phyloP scores from a whole-genome alignment of 1,140 invertebrate species.

The Achroia grisella region DNA sequence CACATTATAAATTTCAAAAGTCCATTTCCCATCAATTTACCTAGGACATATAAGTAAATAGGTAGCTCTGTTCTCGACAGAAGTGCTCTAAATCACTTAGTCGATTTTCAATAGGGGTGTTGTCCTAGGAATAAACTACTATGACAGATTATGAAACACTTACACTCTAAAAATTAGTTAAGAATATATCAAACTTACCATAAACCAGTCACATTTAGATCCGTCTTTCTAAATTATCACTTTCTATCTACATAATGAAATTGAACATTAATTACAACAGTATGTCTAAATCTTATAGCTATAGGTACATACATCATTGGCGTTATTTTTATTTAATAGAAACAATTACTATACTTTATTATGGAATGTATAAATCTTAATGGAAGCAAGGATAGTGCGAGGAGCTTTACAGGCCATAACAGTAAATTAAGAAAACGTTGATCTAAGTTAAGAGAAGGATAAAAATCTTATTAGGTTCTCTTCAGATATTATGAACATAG shows the following conservation, averaged over 20 bases:
- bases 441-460: slow-evolving; percentile 1
- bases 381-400: slow-evolving; percentile 5
- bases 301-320: slow-evolving; percentile 26
- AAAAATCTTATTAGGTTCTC: slow-evolving; percentile 3
- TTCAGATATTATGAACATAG: not conserved
- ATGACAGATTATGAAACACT: not conserved
- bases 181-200: slow-evolving; percentile 18
- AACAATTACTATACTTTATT: slow-evolving; percentile 17
- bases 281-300: slow-evolving; percentile 31
- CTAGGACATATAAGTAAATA: not conserved
- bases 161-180: slow-evolving; percentile 1
- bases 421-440: slow-evolving; percentile 10
- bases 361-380: slow-evolving; percentile 14
- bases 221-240: slow-evolving; percentile 37
- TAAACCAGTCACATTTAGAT: slow-evolving; percentile 43
- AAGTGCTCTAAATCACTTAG: not conserved
- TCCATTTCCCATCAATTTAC: not conserved
- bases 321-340: slow-evolving; percentile 18
- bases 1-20: too few species aligned
- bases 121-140: not conserved
- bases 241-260: slow-evolving; percentile 25
- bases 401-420: slow-evolving; percentile 9
- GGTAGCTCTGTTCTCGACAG: not conserved
- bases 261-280: slow-evolving; percentile 11
- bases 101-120: not conserved